Evolutionary conservation across 2,888 invertebrate species (phyloP).

Genomic region (Nebria brevicollis): DNA sequence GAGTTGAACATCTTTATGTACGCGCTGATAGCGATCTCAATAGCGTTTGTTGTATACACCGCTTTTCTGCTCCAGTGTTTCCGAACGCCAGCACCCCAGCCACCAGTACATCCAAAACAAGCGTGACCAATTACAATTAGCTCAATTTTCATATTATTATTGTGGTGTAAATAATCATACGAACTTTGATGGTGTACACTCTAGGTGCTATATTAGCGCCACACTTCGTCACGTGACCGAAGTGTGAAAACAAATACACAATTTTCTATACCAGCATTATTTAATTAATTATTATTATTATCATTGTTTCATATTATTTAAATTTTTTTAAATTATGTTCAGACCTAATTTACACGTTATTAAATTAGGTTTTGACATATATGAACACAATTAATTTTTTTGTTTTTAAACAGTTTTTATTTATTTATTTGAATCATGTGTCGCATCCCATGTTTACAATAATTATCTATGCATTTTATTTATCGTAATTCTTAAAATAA

Average conservation of each 20-base stretch:
- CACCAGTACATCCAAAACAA: constrained; percentile 73
- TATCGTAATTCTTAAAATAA: constrained; percentile 19
- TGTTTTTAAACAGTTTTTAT: constrained; percentile 10
- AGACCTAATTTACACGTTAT: constrained; percentile 32
- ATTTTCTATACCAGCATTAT: constrained; percentile 19
- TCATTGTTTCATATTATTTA: constrained; percentile 12
- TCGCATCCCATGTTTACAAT: constrained; percentile 31
- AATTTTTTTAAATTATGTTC: neutral
- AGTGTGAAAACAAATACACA: constrained; percentile 10
- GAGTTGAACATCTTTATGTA: constrained; percentile 96
- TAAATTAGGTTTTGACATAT: constrained; percentile 33
- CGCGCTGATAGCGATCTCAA: constrained; percentile 84
- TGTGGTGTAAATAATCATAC: constrained; percentile 1
- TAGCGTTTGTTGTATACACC: constrained; percentile 89
- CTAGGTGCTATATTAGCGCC: constrained; percentile 37
- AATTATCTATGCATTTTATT: constrained; percentile 42
- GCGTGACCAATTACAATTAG: constrained; percentile 63
- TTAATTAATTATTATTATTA: constrained; percentile 5
- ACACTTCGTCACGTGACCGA: constrained; percentile 10
- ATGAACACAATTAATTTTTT: constrained; percentile 7
- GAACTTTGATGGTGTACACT: neutral
- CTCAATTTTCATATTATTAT: neutral
- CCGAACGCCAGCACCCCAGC: constrained; percentile 75
- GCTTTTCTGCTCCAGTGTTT: constrained; percentile 92
- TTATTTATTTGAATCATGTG: constrained; percentile 27